Base-by-base conservation (phyloP, 2,797 vertebrate species). In the Loris lydekkerianus region DNA sequence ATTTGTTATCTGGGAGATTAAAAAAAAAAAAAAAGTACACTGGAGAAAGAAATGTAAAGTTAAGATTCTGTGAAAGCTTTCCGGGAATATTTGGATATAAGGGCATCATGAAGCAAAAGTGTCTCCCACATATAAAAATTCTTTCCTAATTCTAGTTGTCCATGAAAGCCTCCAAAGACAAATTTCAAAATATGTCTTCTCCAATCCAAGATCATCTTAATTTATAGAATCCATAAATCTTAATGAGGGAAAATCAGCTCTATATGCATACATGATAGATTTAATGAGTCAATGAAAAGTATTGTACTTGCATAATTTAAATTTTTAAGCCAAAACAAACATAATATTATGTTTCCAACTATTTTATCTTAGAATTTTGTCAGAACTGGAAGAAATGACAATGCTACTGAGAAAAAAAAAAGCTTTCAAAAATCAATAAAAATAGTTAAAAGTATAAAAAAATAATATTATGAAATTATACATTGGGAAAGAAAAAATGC, bases 31-130 rank as follows among this genome's bases (percentile, higher is more conserved):
- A 93, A 93, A 94, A 4, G 56, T 89, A 20, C n/a, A 70, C 70
- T 86, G 7, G 89, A 95, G 18, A 85, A 65, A 90, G 29, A 15
- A 91, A 93, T 76, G 18, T 73, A 88, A 88, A 96, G 93, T 96
- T 91, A 97, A 96, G 85, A 97, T 76, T 15, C 60, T 53, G 20
- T 83, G 70, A 88, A 96, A 92, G 25, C 69, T 89, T 90, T 63
- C 69, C 53, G 88, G 69, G 37, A 77, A 92, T 10, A 83, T 63
- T 93, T 60, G 37, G 49, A 93, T 80, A 69, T 70, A 88, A 92
- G 73, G 17, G 1, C 65, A 65, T 43, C 29, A 37, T 49, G 43
- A 97, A 96, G 85, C 11, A 76, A 56, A 29, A 18, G 49, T 82
- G 53, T 49, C 49, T 89, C 20, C 10, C 18, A 43, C 17, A 80